A percentile compares a stretch with the other conserved stretches of the same genome.
Conservation (phyloP, 2,888 invertebrate species). For the Pheosia tremula region DNA sequence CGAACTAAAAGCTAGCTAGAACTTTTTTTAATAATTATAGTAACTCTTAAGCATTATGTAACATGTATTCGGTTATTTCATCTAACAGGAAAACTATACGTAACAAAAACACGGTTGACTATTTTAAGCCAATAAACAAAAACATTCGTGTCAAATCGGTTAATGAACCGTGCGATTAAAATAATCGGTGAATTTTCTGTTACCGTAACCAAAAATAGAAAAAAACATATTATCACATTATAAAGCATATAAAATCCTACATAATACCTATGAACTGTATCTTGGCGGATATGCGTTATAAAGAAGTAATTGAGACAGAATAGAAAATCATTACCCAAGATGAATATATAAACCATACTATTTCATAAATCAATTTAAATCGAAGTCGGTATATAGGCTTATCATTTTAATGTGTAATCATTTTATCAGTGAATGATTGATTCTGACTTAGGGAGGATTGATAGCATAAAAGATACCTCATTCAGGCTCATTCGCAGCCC, state of each 20-base stretch:
- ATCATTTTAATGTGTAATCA: no score
- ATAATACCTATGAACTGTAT: background rate
- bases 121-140: slow-evolving; percentile 1
- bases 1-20: no score
- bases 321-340: background rate
- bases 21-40: background rate
- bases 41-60: no score
- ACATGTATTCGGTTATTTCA: background rate
- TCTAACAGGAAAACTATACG: slow-evolving; percentile 1
- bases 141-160: slow-evolving; percentile 1
- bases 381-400: no score
- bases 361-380: no score
- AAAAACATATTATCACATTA: background rate
- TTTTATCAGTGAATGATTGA: no score
- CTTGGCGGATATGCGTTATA: background rate
- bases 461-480: no score
- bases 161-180: slow-evolving; percentile 5
- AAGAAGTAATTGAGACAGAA: background rate
- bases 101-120: background rate
- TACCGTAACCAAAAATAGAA: background rate
- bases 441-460: no score
- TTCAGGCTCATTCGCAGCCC: no score
- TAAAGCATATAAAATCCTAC: background rate
- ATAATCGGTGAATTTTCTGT: background rate
- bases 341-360: background rate